Conservation (phyloP, 2,888 invertebrate species). For the Torymus auratus region DNA sequence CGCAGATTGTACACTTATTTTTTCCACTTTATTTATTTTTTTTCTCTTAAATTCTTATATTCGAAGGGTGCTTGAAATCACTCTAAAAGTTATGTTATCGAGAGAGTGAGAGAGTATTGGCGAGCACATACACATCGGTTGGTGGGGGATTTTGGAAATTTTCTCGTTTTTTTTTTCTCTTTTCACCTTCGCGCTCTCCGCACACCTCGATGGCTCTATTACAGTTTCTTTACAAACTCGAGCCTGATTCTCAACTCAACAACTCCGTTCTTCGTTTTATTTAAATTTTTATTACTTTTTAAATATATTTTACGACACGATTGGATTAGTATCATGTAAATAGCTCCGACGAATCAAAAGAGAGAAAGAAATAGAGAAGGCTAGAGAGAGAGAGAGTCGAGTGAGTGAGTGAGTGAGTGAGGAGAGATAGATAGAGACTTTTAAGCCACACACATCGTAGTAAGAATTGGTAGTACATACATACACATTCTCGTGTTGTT, state of each 20-base stretch:
- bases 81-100: constrained; percentile 63
- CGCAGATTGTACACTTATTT: constrained; percentile 62
- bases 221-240: constrained; percentile 37
- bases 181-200: constrained; percentile 25
- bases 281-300: background rate
- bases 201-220: too few relatives aligned
- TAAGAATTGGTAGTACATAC: constrained; percentile 35
- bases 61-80: constrained; percentile 63
- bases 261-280: too few relatives aligned
- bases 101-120: constrained; percentile 56
- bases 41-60: constrained; percentile 13
- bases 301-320: constrained; percentile 21
- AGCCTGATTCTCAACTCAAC: constrained; percentile 11
- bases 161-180: constrained; percentile 59
- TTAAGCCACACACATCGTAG: constrained; percentile 32
- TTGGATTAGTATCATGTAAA: constrained; percentile 22
- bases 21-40: constrained; percentile 3
- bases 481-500: constrained; percentile 11
- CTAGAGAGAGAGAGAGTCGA: constrained; percentile 20
- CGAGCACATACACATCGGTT: constrained; percentile 50
- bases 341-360: constrained; percentile 31
- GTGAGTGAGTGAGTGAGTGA: constrained; percentile 8
- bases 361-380: constrained; percentile 21
- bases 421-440: constrained; percentile 14
- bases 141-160: constrained; percentile 28